phyloP scores from a whole-genome alignment of 1,140 invertebrate species.

The Steinernema feltiae region DNA sequence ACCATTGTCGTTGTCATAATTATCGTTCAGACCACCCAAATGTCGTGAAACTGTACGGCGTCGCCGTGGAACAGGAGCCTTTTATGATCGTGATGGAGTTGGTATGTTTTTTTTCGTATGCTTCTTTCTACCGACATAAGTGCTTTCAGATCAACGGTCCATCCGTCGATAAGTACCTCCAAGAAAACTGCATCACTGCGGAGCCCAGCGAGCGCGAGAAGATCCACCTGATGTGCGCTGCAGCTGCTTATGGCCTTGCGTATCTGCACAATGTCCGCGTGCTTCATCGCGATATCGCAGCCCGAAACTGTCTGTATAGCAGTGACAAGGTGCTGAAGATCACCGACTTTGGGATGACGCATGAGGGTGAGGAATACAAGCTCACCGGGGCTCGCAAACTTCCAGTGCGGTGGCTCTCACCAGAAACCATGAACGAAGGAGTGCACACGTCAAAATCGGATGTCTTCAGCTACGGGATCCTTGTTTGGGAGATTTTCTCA shows the following conservation, averaged over 20 bases:
- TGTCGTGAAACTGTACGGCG: constrained; percentile 95
- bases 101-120: constrained; percentile 64
- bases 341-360: constrained; percentile 29
- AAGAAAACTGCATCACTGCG: neutral
- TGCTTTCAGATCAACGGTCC: neutral
- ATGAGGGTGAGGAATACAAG: constrained; percentile 17
- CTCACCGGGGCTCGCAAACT: constrained; percentile 12
- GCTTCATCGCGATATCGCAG: constrained; percentile 73
- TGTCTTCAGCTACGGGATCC: constrained; percentile 29
- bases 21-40: constrained; percentile 98
- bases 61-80: constrained; percentile 93
- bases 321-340: constrained; percentile 26
- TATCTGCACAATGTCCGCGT: constrained; percentile 82
- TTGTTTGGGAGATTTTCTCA: constrained; percentile 21
- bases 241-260: constrained; percentile 69
- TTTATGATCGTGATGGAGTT: constrained; percentile 99
- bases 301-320: constrained; percentile 68
- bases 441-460: constrained; percentile 19
- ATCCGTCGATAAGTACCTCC: neutral
- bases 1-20: no score
- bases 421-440: constrained; percentile 22
- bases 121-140: neutral
- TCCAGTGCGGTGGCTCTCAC: constrained; percentile 32
- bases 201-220: constrained; percentile 17
- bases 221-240: constrained; percentile 24